A percentile compares a stretch with the other conserved stretches of the same genome.
Evolutionary conservation across 2,797 vertebrate species (phyloP).

Genomic region (Microhierax caerulescens): DNA sequence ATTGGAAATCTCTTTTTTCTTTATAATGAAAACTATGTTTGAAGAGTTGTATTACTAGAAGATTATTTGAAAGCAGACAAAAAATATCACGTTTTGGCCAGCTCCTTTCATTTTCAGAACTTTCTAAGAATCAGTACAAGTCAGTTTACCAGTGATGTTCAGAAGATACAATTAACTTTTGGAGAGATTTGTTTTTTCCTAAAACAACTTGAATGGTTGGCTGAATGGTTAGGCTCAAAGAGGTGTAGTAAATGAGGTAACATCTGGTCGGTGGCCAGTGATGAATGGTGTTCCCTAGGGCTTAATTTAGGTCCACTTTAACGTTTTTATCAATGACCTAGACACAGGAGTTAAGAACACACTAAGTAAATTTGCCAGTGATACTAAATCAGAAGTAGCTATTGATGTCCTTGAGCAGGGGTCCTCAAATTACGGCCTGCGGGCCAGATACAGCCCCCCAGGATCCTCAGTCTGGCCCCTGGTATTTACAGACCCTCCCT

Average conservation of each 20-base stretch:
- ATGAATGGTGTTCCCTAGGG: neutral
- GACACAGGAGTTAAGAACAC: neutral
- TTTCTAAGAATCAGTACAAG: neutral
- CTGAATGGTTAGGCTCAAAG: neutral
- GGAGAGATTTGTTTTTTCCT: neutral
- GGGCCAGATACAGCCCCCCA: too few relatives aligned
- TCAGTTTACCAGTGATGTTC: neutral
- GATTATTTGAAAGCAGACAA: neutral
- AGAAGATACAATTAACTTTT: neutral
- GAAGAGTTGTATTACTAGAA: neutral
- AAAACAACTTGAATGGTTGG: neutral
- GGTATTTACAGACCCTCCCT: too few relatives aligned
- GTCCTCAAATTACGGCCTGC: too few relatives aligned
- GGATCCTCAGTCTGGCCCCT: too few relatives aligned
- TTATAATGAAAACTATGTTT: neutral
- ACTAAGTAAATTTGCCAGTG: neutral
- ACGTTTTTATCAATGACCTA: neutral
- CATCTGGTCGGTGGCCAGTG: neutral
- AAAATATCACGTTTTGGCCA: neutral
- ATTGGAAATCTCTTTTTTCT: neutral
- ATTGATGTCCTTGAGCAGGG: neutral
- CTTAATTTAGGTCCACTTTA: neutral
- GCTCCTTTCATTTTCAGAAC: neutral
- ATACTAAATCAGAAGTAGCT: neutral
- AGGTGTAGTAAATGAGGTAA: neutral